A percentile compares a stretch with the other conserved stretches of the same genome.
Conservation (phyloP, 1,140 invertebrate species). For the Heliothis virescens region DNA sequence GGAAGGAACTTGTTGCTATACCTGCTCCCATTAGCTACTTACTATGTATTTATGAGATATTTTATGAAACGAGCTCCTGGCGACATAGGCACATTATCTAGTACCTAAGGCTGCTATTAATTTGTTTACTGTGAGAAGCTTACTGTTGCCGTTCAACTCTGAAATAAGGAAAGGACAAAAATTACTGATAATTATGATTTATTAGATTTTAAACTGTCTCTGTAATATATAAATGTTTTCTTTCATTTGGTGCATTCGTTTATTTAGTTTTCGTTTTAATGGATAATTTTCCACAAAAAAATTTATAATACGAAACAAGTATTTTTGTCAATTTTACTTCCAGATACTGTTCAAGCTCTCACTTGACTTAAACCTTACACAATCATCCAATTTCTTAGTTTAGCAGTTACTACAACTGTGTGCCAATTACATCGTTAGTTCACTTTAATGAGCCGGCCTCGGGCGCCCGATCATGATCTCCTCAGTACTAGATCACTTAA, state of each 20-base stretch:
- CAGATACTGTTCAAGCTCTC: neutral
- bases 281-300: too few relatives aligned
- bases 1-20: too few relatives aligned
- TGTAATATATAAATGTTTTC: too few relatives aligned
- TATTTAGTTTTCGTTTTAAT: too few relatives aligned
- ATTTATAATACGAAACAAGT: too few relatives aligned
- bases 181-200: neutral
- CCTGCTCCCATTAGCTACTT: neutral
- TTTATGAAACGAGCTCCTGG: neutral
- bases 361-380: constrained; percentile 4
- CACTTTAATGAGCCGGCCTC: constrained; percentile 56
- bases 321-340: neutral
- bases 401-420: constrained; percentile 36
- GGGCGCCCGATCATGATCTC: constrained; percentile 54
- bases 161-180: neutral
- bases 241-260: too few relatives aligned
- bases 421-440: constrained; percentile 60
- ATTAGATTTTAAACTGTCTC: too few relatives aligned
- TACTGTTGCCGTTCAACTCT: neutral
- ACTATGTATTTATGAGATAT: too few relatives aligned
- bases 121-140: neutral
- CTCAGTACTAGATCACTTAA: constrained; percentile 47
- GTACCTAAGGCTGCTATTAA: neutral
- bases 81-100: neutral
- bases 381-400: constrained; percentile 52